Evolutionary conservation across 2,797 vertebrate species (phyloP).

Genomic region (Urocyon cinereoargenteus): DNA sequence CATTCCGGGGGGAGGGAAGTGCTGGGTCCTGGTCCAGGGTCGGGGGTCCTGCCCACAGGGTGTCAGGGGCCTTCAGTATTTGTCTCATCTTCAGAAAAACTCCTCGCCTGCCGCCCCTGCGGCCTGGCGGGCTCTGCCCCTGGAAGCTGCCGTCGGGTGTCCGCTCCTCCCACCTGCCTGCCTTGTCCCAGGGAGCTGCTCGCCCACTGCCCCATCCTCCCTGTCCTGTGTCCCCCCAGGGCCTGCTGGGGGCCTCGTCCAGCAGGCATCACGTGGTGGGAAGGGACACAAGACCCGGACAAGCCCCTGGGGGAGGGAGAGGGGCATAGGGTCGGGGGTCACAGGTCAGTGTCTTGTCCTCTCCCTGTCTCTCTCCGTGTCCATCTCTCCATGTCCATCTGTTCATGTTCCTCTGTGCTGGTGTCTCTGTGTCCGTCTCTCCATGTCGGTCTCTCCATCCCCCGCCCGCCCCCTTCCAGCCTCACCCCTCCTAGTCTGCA

Average conservation of each 20-base stretch:
- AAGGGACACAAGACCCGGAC: neutral
- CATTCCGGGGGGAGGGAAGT: neutral
- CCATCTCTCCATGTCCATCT: neutral
- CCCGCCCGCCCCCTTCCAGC: accelerated
- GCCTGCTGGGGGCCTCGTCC: too few relatives aligned
- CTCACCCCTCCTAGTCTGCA: accelerated
- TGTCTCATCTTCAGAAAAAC: neutral
- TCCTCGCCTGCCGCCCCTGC: too few relatives aligned
- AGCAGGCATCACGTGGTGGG: neutral
- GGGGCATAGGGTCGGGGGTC: neutral
- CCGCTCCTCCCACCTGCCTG: neutral
- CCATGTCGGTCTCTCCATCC: neutral
- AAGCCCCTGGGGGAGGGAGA: neutral
- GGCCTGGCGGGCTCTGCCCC: neutral
- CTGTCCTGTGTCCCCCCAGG: neutral
- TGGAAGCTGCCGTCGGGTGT: accelerated
- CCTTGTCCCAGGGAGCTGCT: too few relatives aligned
- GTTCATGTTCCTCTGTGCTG: too few relatives aligned
- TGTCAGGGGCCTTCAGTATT: accelerated
- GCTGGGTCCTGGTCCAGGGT: neutral
- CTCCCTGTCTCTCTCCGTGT: too few relatives aligned
- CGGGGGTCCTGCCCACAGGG: neutral
- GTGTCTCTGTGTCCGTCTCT: neutral
- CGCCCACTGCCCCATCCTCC: too few relatives aligned
- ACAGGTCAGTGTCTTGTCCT: accelerated